phyloP scores from a whole-genome alignment of 2,888 invertebrate species.

The Coelogynopora nodosa region DNA sequence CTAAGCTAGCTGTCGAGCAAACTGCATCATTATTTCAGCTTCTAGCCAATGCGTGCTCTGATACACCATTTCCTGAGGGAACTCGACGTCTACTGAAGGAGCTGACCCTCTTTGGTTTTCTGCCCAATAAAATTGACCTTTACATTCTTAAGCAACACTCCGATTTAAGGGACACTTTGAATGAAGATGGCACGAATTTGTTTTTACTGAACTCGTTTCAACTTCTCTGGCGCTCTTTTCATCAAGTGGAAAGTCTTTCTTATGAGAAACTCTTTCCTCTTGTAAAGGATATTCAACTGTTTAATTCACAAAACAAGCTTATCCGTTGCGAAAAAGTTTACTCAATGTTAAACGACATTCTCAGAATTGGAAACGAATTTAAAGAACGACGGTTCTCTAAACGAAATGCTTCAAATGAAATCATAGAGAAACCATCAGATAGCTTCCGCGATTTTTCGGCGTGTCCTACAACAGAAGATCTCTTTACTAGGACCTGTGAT shows the following conservation, averaged over 20 bases:
- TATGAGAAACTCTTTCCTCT: neutral
- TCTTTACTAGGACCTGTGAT: conserved; percentile 51
- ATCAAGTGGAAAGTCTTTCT: neutral
- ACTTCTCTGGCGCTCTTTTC: neutral
- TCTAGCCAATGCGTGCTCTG: neutral
- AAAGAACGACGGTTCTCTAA: neutral
- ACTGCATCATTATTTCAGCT: neutral
- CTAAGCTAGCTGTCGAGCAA: neutral
- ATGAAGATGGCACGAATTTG: neutral
- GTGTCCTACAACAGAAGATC: conserved; percentile 53
- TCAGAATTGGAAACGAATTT: neutral
- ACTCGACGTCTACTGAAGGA: neutral
- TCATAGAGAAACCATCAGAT: no score
- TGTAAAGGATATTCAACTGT: neutral
- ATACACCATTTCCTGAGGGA: neutral
- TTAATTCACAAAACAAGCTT: neutral
- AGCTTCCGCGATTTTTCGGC: conserved; percentile 54
- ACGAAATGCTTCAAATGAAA: neutral
- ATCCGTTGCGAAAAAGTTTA: neutral
- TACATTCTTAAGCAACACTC: neutral
- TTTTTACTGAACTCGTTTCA: neutral
- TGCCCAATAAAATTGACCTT: neutral
- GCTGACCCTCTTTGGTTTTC: neutral
- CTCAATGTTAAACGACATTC: neutral
- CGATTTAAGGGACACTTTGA: neutral